Evolutionary conservation across 2,888 invertebrate species (phyloP).

Genomic region (Scaeva pyrastri): DNA sequence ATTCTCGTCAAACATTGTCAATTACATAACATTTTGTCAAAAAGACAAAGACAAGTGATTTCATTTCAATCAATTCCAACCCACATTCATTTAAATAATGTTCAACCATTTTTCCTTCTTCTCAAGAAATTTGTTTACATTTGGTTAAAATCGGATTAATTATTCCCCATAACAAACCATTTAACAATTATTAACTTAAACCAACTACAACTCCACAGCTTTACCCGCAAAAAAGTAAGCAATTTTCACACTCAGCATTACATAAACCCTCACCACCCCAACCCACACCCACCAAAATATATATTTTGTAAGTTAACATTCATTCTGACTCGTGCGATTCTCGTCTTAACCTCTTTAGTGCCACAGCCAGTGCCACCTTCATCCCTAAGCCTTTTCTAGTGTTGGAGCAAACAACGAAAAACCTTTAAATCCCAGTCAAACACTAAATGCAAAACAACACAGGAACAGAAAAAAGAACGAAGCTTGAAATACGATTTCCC

Average conservation of each 20-base stretch:
- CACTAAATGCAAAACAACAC: slow-evolving; percentile 69
- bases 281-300: neutral
- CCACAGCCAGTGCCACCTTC: neutral
- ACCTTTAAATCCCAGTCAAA: slow-evolving; percentile 60
- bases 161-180: too few relatives aligned
- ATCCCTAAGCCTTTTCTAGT: slow-evolving; percentile 32
- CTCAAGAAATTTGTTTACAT: too few relatives aligned
- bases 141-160: too few relatives aligned
- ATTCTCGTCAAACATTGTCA: too few relatives aligned
- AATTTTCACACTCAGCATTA: slow-evolving; percentile 29
- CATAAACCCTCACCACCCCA: too few relatives aligned
- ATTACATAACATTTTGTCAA: too few relatives aligned
- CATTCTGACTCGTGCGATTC: slow-evolving; percentile 19
- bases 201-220: too few relatives aligned
- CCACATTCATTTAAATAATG: too few relatives aligned
- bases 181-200: too few relatives aligned
- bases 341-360: slow-evolving; percentile 18
- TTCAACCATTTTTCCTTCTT: too few relatives aligned
- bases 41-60: too few relatives aligned
- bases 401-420: slow-evolving; percentile 58
- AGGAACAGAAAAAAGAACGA: slow-evolving; percentile 2
- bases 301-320: slow-evolving; percentile 1
- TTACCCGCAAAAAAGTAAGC: slow-evolving; percentile 41
- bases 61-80: too few relatives aligned
- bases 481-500: slow-evolving; percentile 48